Evolutionary conservation across 1,140 invertebrate species (phyloP).

Genomic region (Branchinecta lynchi): DNA sequence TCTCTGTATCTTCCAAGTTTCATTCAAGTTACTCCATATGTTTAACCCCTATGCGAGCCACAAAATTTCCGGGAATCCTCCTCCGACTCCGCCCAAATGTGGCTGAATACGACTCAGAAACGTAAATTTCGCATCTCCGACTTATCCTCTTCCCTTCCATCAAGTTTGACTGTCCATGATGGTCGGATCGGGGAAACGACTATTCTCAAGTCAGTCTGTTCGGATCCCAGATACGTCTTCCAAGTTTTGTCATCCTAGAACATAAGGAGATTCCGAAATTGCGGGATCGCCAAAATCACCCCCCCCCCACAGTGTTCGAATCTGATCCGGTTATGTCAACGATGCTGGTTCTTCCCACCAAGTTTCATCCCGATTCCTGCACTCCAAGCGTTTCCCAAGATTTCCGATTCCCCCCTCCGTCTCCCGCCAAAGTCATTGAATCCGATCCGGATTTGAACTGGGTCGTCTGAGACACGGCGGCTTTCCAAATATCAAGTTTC

Average conservation of each 20-base stretch:
- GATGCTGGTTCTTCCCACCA: not conserved
- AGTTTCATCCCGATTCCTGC: constrained; percentile 4
- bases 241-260: not conserved
- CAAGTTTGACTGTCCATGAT: not conserved
- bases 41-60: no score
- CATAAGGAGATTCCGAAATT: not conserved
- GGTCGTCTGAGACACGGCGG: not conserved
- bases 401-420: constrained; percentile 2
- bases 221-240: not conserved
- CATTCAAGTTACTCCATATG: no score
- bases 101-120: no score
- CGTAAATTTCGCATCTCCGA: no score
- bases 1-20: no score
- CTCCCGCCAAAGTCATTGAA: not conserved
- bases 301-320: not conserved
- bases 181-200: constrained; percentile 4
- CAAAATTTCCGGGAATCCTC: no score
- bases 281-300: not conserved
- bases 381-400: constrained; percentile 4
- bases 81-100: no score
- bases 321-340: not conserved
- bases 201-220: not conserved
- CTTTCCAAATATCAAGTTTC: constrained; percentile 6
- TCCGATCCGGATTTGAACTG: not conserved
- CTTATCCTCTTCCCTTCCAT: not conserved